Percentiles rank a stretch among this genome's conserved stretches.
phyloP scores from a whole-genome alignment of 1,140 invertebrate species.

The Cydia pomonella region DNA sequence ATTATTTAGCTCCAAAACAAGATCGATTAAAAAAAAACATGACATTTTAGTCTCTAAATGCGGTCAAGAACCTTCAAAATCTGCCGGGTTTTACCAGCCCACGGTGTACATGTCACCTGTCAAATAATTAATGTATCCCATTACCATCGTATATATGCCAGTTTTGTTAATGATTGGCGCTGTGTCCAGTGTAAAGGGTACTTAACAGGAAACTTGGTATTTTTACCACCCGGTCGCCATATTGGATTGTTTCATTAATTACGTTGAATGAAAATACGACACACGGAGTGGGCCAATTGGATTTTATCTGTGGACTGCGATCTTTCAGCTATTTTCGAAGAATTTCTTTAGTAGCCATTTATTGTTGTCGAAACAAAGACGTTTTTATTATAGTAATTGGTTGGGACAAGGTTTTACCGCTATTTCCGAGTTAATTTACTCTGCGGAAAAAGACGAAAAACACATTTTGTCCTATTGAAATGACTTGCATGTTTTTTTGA shows the following conservation, averaged over 20 bases:
- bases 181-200: neutral
- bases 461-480: neutral
- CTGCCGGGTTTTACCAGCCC: too few relatives aligned
- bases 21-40: too few relatives aligned
- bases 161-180: neutral
- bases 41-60: too few relatives aligned
- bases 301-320: constrained; percentile 24
- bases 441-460: neutral
- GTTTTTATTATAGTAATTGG: constrained; percentile 21
- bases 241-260: constrained; percentile 29
- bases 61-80: too few relatives aligned
- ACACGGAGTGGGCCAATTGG: constrained; percentile 24
- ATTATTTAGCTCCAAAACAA: too few relatives aligned
- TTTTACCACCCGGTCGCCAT: constrained; percentile 37
- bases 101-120: too few relatives aligned
- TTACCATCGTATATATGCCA: too few relatives aligned
- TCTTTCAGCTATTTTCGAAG: neutral
- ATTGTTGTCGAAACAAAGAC: constrained; percentile 17
- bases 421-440: neutral
- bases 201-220: constrained; percentile 52
- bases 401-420: constrained; percentile 16
- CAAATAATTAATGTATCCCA: too few relatives aligned
- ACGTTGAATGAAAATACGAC: constrained; percentile 31
- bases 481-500: neutral
- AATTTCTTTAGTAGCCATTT: constrained; percentile 20